Evolutionary conservation across 2,888 invertebrate species (phyloP), one percentile per base, ranked within the genome.

Genomic region (Philaethria dido): DNA sequence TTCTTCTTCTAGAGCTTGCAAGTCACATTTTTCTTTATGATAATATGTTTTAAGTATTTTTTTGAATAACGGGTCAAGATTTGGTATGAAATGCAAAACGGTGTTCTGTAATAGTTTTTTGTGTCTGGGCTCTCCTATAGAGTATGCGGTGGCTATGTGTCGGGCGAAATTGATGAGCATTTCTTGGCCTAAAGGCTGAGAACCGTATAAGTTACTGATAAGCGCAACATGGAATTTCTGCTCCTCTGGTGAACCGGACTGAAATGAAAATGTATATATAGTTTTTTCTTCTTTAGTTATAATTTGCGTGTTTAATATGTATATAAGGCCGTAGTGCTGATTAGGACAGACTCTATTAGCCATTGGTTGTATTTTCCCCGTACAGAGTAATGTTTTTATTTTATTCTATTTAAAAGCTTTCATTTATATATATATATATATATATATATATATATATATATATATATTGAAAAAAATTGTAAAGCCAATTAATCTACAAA

Each of bases 141-240:
- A 88, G 80, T 96, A 94, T 0, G 97, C 98, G 62, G 94, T 94
- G 25, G 96, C 85, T 20, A 98, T 86, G 87, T 98, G 98, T 0
- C 97, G 94, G 0, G 96, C 96, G 74, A 99, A 93, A 84, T 98
- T 95, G 0, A 98, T 79, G 0, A 96, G 87, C 68, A 99, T 92
- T 86, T 99, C 98, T 63, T 98, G 94, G 0, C 98, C 98, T 16
- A 97, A 89, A 0, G 97, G 97, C 79, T 98, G 96, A 0, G 96
- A 95, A 0, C 95, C 96, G 81, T 95, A 97, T 61, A 98, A 84
- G 62, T 97, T 97, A 70, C 98, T 98, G 33, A 97, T 88, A n/a
- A 98, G 84, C 0, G 96, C 95, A 16, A 98, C 93, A 79, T 97
- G 96, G 78, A 97, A 95, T 87, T 98, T 98, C 1, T 93, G 93